Conservation (phyloP, 2,113 vertebrate genomes). For the Crotalus tigris region DNA sequence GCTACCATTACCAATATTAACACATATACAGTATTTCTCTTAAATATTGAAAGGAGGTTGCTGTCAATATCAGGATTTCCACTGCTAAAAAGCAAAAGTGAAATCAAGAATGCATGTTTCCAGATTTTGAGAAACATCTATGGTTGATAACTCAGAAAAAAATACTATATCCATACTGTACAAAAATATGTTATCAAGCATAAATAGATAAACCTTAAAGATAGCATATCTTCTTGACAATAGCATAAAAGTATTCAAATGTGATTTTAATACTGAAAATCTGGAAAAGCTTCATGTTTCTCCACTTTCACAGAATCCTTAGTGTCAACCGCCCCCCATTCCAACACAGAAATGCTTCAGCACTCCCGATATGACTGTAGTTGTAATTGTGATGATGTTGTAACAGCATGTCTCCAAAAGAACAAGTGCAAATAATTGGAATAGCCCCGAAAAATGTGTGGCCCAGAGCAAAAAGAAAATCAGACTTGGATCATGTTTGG, state of each 20-base stretch:
- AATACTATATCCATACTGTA: not conserved
- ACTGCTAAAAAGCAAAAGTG: not conserved
- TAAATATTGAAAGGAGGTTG: not conserved
- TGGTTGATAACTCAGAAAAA: not conserved
- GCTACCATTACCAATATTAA: slow-evolving; percentile 43
- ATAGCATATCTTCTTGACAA: not conserved
- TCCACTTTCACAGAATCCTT: not conserved
- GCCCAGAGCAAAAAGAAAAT: not conserved
- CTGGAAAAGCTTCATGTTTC: not conserved
- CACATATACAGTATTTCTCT: slow-evolving; percentile 25
- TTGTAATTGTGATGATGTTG: not conserved
- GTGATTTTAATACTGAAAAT: not conserved
- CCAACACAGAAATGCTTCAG: not conserved
- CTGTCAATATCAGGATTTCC: not conserved
- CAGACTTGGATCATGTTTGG: not conserved
- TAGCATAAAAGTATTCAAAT: not conserved
- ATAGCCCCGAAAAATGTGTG: not conserved
- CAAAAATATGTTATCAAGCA: not conserved
- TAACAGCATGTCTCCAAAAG: not conserved
- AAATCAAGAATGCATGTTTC: not conserved
- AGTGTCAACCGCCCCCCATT: not conserved
- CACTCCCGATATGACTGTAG: not conserved
- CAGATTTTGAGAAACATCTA: fast-evolving
- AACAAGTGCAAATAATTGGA: not conserved
- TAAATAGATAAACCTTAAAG: not conserved